phyloP scores from a whole-genome alignment of 2,797 vertebrate genomes.

The Microchirus variegatus region DNA sequence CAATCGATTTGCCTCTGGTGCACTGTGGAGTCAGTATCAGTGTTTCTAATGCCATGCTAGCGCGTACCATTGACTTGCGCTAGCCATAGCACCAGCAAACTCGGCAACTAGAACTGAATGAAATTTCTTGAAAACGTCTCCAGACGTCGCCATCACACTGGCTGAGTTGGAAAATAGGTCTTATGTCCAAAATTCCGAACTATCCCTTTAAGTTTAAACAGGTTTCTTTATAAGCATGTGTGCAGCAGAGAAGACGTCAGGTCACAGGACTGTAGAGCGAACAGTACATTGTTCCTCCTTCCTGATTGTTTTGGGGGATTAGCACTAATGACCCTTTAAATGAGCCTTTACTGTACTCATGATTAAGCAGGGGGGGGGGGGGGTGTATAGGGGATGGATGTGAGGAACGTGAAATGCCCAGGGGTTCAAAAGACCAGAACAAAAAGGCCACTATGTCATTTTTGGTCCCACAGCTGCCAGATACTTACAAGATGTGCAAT shows the following conservation, averaged over 20 bases:
- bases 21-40: no score
- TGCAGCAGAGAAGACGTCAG: conserved; percentile 56
- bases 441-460: conserved; percentile 80
- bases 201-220: conserved; percentile 44
- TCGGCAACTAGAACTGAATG: no score
- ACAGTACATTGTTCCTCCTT: conserved; percentile 68
- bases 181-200: no score
- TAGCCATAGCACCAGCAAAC: no score
- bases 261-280: conserved; percentile 49
- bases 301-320: conserved; percentile 81
- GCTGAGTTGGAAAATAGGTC: no score
- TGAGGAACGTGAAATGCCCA: conserved; percentile 65
- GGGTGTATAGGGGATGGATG: conserved; percentile 59
- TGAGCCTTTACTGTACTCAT: conserved; percentile 77
- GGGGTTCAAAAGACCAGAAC: conserved; percentile 80
- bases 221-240: conserved; percentile 40
- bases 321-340: conserved; percentile 82
- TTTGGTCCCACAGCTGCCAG: conserved; percentile 76
- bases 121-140: no score
- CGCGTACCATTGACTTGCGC: no score
- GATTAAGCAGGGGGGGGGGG: conserved; percentile 63
- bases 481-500: conserved; percentile 78
- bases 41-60: no score
- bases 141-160: no score
- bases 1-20: no score